A percentile compares a stretch with the other conserved stretches of the same genome.
Evolutionary conservation across 2,113 vertebrate species (phyloP).

Genomic region (Oceanodroma tethys): DNA sequence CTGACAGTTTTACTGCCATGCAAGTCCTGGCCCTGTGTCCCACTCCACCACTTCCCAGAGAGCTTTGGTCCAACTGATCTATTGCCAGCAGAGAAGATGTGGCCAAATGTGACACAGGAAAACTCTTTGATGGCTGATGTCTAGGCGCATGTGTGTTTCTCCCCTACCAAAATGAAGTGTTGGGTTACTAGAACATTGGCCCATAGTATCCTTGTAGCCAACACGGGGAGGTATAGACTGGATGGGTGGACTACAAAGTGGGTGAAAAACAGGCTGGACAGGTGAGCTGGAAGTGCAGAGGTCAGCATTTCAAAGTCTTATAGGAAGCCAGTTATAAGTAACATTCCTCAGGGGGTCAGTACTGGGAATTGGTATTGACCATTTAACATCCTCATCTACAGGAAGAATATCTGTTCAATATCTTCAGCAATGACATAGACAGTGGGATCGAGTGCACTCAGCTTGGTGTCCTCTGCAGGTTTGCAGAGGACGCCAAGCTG

Average conservation of each 20-base stretch:
- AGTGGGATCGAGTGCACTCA: too few relatives aligned
- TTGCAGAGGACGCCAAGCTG: too few relatives aligned
- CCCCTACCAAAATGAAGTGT: neutral
- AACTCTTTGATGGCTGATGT: neutral
- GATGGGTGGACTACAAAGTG: neutral
- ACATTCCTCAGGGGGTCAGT: neutral
- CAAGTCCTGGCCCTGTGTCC: neutral
- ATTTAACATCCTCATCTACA: neutral
- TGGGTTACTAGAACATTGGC: neutral
- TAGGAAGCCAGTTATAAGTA: neutral
- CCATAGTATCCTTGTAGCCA: neutral
- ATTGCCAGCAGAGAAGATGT: neutral
- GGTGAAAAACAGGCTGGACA: neutral
- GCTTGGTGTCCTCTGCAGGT: too few relatives aligned
- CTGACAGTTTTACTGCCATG: constrained; percentile 3
- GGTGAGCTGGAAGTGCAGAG: neutral
- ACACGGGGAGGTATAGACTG: neutral
- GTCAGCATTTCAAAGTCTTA: neutral
- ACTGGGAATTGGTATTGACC: too few relatives aligned
- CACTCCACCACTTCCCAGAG: neutral
- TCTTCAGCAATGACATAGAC: too few relatives aligned
- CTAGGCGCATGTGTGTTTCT: neutral
- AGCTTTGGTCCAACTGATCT: neutral
- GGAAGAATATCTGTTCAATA: too few relatives aligned
- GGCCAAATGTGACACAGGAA: neutral